Evolutionary conservation across 1,140 invertebrate species (phyloP).

Genomic region (Diachasmimorpha longicaudata): DNA sequence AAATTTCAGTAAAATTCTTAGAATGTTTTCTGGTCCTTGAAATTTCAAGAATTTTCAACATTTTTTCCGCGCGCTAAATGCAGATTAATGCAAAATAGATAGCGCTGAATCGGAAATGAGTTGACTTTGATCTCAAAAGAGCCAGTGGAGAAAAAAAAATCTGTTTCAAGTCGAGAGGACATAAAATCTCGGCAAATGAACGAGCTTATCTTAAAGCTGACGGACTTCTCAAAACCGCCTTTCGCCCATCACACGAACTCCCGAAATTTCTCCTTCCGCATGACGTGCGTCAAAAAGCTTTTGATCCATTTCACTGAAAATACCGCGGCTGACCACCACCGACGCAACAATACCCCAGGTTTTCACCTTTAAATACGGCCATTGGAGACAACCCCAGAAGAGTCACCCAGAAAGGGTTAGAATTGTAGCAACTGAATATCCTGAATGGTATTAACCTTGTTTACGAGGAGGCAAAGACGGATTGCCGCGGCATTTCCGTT

Average conservation of each 20-base stretch:
- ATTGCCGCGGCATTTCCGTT: conserved; percentile 33
- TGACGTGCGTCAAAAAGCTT: background rate
- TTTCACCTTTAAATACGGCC: background rate
- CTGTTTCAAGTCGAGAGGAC: background rate
- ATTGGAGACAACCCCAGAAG: background rate
- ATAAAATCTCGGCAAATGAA: background rate
- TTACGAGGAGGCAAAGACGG: conserved; percentile 29
- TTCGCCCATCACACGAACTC: too few species aligned
- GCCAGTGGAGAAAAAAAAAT: background rate
- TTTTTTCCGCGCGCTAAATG: background rate
- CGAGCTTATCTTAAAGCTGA: background rate
- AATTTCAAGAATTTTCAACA: background rate
- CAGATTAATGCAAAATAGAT: background rate
- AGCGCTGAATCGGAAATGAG: background rate
- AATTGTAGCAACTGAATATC: conserved; percentile 20
- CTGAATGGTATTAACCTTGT: conserved; percentile 36
- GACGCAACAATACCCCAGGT: too few species aligned
- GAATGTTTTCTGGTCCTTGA: background rate
- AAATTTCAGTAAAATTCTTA: too few species aligned
- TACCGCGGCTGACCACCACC: background rate
- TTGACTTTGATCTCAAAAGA: background rate
- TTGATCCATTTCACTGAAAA: background rate
- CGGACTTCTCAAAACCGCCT: background rate
- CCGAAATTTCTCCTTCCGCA: too few species aligned
- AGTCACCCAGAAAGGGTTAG: background rate